Evolutionary conservation across 2,113 vertebrate genomes (phyloP).

Genomic region (Macquaria ambigua): DNA sequence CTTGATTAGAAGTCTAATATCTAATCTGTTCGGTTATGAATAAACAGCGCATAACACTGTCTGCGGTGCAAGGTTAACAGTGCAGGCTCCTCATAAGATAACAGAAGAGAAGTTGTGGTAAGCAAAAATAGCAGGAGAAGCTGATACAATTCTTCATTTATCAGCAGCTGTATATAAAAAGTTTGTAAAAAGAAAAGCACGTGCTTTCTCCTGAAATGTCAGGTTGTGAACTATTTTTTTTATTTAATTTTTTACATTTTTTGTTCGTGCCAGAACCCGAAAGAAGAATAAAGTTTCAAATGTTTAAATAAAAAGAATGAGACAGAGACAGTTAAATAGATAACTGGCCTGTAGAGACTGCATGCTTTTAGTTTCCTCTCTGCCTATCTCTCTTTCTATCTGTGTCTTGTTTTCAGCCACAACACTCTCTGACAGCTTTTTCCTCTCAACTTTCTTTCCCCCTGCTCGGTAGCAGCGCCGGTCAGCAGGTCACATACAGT

Average conservation of each 20-base stretch:
- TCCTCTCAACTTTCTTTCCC: slow-evolving; percentile 43
- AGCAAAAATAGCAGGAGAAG: neutral
- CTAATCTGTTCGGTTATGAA: slow-evolving; percentile 22
- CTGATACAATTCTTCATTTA: neutral
- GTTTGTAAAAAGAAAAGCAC: neutral
- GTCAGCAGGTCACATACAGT: slow-evolving; percentile 77
- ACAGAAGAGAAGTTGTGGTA: neutral
- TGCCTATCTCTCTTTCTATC: slow-evolving; percentile 54
- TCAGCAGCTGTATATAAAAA: neutral
- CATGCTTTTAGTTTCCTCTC: slow-evolving; percentile 26
- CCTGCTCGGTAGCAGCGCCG: slow-evolving; percentile 52
- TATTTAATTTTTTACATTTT: neutral
- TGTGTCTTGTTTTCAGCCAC: slow-evolving; percentile 61
- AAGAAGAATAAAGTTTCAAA: neutral
- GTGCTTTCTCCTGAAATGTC: neutral
- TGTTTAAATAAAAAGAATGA: neutral
- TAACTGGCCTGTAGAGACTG: neutral
- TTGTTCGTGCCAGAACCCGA: neutral
- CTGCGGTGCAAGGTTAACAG: slow-evolving; percentile 30
- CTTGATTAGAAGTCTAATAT: slow-evolving; percentile 25
- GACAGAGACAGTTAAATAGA: neutral
- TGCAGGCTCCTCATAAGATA: slow-evolving; percentile 15
- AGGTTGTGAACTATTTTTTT: neutral
- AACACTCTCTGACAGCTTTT: slow-evolving; percentile 60
- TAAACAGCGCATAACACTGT: slow-evolving; percentile 7